Conservation (phyloP, 2,888 invertebrate genomes). For the Machimus atricapillus region DNA sequence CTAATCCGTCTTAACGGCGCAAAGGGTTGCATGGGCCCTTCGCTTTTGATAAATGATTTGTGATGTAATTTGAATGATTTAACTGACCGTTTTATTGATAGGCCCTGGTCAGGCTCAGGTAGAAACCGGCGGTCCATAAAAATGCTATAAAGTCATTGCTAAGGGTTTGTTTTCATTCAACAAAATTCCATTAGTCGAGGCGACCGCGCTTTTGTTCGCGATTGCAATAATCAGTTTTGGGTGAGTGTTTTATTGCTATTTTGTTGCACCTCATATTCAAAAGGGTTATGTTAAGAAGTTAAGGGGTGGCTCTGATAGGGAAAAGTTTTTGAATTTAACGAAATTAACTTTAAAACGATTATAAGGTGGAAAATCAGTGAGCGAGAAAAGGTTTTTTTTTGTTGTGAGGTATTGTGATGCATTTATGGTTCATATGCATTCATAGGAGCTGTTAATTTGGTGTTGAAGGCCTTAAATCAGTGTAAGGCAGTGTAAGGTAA, state of each 20-base stretch:
- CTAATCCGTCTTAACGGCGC: conserved; percentile 2
- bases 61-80: conserved; percentile 36
- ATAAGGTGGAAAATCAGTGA: conserved; percentile 5
- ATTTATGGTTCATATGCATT: neutral
- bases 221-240: neutral
- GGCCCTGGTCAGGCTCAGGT: neutral
- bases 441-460: neutral
- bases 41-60: conserved; percentile 34
- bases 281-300: neutral
- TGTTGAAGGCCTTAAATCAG: neutral
- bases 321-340: neutral
- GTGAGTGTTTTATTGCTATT: conserved; percentile 19
- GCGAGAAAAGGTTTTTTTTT: neutral
- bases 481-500: neutral
- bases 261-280: neutral
- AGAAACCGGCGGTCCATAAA: conserved; percentile 16
- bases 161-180: conserved; percentile 39
- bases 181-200: neutral
- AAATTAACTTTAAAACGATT: conserved; percentile 1
- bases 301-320: neutral
- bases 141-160: conserved; percentile 26
- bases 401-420: neutral
- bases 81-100: conserved; percentile 27
- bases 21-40: conserved; percentile 1
- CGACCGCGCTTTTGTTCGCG: neutral